A percentile compares a stretch with the other conserved stretches of the same genome.
Conservation (phyloP, 1,140 invertebrate species). For the Epicauta chinensis region DNA sequence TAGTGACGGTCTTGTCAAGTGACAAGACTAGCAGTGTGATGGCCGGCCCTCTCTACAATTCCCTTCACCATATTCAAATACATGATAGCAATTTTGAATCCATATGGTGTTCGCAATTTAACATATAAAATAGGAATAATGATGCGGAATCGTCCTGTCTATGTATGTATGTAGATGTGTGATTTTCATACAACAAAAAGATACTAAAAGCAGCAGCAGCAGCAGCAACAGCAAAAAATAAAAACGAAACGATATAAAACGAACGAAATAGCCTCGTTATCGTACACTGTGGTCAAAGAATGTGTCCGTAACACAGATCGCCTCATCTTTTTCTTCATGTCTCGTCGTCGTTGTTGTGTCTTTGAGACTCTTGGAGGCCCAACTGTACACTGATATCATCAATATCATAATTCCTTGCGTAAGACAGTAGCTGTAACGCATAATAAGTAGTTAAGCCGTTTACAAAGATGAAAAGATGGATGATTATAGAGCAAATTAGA, state of each 20-base stretch:
- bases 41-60: background rate
- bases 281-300: background rate
- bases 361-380: background rate
- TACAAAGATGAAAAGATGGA: background rate
- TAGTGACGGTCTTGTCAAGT: background rate
- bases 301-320: background rate
- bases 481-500: no score
- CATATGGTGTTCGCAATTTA: background rate
- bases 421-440: conserved; percentile 31
- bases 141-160: conserved; percentile 3
- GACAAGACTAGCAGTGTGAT: no score
- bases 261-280: no score
- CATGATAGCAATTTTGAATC: background rate
- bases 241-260: no score
- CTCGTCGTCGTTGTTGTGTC: conserved; percentile 4
- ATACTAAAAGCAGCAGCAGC: no score
- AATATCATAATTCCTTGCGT: conserved; percentile 37
- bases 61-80: conserved; percentile 13
- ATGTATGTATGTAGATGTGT: background rate
- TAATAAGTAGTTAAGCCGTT: conserved; percentile 17
- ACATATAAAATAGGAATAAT: conserved; percentile 1
- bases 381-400: conserved; percentile 28
- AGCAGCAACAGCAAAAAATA: no score
- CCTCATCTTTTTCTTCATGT: no score
- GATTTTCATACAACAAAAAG: conserved; percentile 6